These are phyloP conservation scores for Drosophila lacicola DNA, from an alignment of 2,888 invertebrate genomes.

Conservation along the genomic window DNA sequence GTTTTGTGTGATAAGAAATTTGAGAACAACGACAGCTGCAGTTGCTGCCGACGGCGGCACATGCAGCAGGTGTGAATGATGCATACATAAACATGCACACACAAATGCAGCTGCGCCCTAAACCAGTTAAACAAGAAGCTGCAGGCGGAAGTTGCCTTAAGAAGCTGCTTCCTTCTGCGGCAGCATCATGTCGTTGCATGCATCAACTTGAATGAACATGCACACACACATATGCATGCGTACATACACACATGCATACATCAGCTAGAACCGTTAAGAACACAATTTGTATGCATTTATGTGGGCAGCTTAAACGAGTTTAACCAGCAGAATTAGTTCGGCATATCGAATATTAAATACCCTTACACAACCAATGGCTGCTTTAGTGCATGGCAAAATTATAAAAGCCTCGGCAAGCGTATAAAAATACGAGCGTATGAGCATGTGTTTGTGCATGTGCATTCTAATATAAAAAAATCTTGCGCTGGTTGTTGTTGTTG, in stretches of 20 bases:
- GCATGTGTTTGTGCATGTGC: neutral
- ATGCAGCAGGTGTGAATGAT: slow-evolving; percentile 66
- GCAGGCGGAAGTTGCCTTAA: slow-evolving; percentile 62
- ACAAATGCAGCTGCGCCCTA: slow-evolving; percentile 49
- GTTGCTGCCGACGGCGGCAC: slow-evolving; percentile 25
- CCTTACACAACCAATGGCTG: neutral
- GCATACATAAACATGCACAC: slow-evolving; percentile 13
- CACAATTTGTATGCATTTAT: slow-evolving; percentile 28
- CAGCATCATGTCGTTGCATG: slow-evolving; percentile 37
- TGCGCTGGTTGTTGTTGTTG: neutral
- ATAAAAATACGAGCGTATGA: neutral
- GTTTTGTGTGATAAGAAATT: slow-evolving; percentile 69
- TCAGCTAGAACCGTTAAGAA: slow-evolving; percentile 47
- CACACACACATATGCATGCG: slow-evolving; percentile 14
- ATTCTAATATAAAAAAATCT: slow-evolving; percentile 11
- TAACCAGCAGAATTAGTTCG: slow-evolving; percentile 1
- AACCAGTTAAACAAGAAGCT: slow-evolving; percentile 70
- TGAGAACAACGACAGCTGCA: slow-evolving; percentile 65
- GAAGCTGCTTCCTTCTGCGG: slow-evolving; percentile 47
- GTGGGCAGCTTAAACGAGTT: slow-evolving; percentile 43
- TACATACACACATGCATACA: neutral
- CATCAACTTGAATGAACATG: slow-evolving; percentile 57
- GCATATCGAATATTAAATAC: neutral
- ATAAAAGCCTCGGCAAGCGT: neutral
- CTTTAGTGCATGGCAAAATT: too few species aligned